A percentile compares a stretch with the other conserved stretches of the same genome.
These are phyloP conservation scores for Laticauda colubrina DNA, from an alignment of 2,113 vertebrate species.

Conservation along the genomic window DNA sequence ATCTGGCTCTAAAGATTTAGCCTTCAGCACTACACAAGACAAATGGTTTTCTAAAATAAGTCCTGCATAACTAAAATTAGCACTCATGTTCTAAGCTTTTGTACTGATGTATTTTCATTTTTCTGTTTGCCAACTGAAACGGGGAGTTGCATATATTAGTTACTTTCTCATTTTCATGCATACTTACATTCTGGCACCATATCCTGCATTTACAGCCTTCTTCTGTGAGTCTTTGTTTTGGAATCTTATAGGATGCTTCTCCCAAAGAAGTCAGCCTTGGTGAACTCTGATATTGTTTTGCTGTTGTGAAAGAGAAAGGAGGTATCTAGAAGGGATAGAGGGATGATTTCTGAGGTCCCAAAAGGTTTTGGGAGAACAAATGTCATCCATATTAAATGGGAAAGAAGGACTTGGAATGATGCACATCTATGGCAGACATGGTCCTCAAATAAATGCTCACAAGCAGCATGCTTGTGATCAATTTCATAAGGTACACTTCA, in stretches of 20 bases:
- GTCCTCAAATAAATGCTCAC: background rate
- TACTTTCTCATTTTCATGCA: background rate
- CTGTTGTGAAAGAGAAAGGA: background rate
- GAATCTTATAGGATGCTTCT: background rate
- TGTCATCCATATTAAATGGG: background rate
- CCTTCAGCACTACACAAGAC: constrained; percentile 27
- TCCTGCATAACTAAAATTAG: constrained; percentile 36
- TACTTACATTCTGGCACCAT: background rate
- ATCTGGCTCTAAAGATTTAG: constrained; percentile 32
- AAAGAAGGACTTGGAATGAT: background rate
- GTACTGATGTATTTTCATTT: background rate
- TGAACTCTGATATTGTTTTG: background rate
- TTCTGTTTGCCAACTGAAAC: background rate
- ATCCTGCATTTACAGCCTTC: background rate
- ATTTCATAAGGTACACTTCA: background rate
- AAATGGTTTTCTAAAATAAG: constrained; percentile 37
- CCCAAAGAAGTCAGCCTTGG: background rate
- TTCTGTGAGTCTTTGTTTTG: background rate
- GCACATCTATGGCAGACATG: background rate
- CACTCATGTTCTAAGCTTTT: constrained; percentile 21
- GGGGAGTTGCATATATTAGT: background rate
- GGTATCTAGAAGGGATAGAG: background rate
- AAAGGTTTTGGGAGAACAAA: background rate
- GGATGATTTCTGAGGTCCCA: background rate
- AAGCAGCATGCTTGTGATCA: too few species aligned